These are phyloP conservation scores for Cossypha heuglini DNA, from an alignment of 2,797 vertebrate species.

Conservation along the genomic window DNA sequence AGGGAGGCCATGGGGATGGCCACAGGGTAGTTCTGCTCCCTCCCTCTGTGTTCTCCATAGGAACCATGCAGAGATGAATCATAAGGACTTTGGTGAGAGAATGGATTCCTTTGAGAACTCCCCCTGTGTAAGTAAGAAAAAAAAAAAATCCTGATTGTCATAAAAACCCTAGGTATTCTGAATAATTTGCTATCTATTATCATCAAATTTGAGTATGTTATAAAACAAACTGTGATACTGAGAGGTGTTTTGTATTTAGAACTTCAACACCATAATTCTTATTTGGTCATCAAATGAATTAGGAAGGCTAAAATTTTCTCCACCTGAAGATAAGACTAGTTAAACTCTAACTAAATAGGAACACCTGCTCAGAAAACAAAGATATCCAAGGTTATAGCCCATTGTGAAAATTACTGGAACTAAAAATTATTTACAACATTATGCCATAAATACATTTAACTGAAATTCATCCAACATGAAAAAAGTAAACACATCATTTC, in stretches of 20 bases:
- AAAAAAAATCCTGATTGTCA: not conserved
- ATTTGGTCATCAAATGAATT: not conserved
- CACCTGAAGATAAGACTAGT: not conserved
- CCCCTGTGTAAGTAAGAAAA: not conserved
- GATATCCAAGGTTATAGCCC: not conserved
- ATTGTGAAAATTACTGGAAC: not conserved
- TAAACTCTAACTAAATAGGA: not conserved
- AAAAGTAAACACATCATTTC: not conserved
- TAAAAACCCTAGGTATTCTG: not conserved
- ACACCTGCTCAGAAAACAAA: not conserved
- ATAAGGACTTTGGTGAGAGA: not conserved
- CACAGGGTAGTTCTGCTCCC: not conserved
- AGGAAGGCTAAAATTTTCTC: not conserved
- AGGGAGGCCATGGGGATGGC: constrained; percentile 56
- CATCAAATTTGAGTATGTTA: not conserved
- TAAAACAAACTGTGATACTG: not conserved
- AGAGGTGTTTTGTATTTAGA: not conserved
- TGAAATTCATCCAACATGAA: not conserved
- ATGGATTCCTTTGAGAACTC: not conserved
- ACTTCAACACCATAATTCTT: not conserved
- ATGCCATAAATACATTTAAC: not conserved
- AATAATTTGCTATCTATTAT: not conserved
- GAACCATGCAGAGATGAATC: not conserved
- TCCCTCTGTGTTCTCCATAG: not conserved
- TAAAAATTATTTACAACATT: not conserved